Conservation (phyloP, 2,113 vertebrate genomes). For the Anser cygnoides region DNA sequence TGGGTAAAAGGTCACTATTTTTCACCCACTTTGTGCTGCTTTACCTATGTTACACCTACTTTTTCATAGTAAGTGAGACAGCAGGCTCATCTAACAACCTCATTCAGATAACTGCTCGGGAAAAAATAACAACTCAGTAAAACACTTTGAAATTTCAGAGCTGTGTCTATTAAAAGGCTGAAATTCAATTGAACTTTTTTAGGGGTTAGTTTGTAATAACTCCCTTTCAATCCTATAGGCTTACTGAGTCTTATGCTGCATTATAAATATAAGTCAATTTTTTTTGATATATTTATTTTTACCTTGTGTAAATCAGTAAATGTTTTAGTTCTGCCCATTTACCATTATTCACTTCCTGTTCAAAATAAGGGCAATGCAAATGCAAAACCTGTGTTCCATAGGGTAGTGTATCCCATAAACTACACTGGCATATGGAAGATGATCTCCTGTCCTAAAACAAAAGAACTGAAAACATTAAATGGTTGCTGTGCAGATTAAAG, state of each 20-base stretch:
- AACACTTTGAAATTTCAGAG: not conserved
- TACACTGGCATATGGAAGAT: fast-evolving
- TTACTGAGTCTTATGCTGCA: not conserved
- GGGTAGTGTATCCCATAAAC: not conserved
- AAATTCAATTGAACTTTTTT: not conserved
- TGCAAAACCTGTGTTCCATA: not conserved
- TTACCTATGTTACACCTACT: not conserved
- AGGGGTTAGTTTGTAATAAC: not conserved
- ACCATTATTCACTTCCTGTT: not conserved
- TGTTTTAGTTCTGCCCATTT: not conserved
- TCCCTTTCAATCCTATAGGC: not conserved
- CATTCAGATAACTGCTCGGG: not conserved
- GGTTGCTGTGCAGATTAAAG: not conserved
- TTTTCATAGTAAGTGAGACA: not conserved
- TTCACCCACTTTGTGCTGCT: not conserved
- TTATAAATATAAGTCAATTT: not conserved
- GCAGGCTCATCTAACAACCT: not conserved
- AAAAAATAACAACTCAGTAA: not conserved
- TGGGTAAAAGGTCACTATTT: not conserved
- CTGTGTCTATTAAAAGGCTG: not conserved
- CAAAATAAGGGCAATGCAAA: fast-evolving
- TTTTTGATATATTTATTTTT: not conserved
- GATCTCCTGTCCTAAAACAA: not conserved
- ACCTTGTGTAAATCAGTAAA: not conserved
- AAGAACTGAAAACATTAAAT: not conserved